A percentile compares a stretch with the other conserved stretches of the same genome.
Conservation (phyloP, 2,797 vertebrate genomes). For the Podargus strigoides region DNA sequence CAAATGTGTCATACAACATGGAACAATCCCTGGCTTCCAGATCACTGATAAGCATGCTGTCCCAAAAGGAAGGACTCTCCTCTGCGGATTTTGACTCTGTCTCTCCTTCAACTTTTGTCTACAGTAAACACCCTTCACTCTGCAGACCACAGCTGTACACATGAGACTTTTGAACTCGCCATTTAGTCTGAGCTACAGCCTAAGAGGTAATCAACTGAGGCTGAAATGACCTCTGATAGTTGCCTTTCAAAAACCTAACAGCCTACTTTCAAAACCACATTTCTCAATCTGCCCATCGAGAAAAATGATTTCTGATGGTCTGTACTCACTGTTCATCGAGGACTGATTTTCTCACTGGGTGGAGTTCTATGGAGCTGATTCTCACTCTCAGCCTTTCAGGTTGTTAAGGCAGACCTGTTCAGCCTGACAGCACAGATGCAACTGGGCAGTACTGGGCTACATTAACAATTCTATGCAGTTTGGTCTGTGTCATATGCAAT, state of each 20-base stretch:
- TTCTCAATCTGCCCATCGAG: slow-evolving; percentile 30
- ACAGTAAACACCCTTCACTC: background rate
- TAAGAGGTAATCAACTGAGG: background rate
- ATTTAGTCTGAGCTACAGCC: background rate
- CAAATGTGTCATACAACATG: background rate
- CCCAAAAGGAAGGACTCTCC: background rate
- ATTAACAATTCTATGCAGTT: background rate
- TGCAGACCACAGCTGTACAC: background rate
- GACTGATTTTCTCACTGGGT: slow-evolving; percentile 40
- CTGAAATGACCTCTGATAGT: slow-evolving; percentile 38
- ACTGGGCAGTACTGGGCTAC: background rate
- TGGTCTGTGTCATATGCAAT: background rate
- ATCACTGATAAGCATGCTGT: background rate
- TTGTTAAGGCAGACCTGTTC: slow-evolving; percentile 11
- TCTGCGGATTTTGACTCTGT: background rate
- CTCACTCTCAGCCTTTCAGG: background rate
- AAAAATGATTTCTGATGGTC: slow-evolving; percentile 42
- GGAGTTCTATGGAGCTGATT: slow-evolving; percentile 20
- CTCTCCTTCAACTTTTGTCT: background rate
- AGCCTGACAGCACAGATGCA: background rate
- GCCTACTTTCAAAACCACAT: slow-evolving; percentile 24
- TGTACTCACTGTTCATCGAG: background rate
- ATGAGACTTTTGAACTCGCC: background rate
- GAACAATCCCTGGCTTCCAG: background rate
- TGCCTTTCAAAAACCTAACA: slow-evolving; percentile 33